Conservation (phyloP, 2,888 invertebrate species). For the Diaphora mendica region DNA sequence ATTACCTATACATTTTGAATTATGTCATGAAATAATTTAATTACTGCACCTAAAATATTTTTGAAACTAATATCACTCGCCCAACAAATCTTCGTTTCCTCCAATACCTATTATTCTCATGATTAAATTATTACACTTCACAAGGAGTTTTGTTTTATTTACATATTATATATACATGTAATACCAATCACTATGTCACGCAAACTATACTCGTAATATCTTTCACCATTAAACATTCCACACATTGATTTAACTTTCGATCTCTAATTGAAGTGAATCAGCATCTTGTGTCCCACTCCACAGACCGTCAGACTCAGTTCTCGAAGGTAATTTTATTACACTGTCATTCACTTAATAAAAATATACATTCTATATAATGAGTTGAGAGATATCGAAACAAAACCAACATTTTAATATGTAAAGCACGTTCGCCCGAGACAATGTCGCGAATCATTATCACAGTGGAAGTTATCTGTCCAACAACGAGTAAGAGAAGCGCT, state of each 20-base stretch:
- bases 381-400: background rate
- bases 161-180: background rate
- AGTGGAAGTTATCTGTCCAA: background rate
- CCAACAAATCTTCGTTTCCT: background rate
- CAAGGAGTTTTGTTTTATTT: background rate
- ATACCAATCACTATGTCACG: background rate
- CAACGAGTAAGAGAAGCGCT: background rate
- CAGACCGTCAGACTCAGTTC: background rate
- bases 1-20: background rate
- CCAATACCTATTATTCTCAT: background rate
- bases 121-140: background rate
- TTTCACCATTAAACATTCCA: background rate
- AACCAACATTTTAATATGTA: background rate
- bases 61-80: background rate
- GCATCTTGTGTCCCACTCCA: background rate
- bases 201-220: background rate
- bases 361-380: background rate
- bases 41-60: background rate
- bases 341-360: background rate
- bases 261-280: background rate
- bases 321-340: background rate
- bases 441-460: background rate
- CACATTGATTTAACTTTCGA: background rate
- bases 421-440: conserved; percentile 5
- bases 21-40: background rate